Evolutionary conservation across 2,888 invertebrate species (phyloP).

Genomic region (Mechanitis messenoides): DNA sequence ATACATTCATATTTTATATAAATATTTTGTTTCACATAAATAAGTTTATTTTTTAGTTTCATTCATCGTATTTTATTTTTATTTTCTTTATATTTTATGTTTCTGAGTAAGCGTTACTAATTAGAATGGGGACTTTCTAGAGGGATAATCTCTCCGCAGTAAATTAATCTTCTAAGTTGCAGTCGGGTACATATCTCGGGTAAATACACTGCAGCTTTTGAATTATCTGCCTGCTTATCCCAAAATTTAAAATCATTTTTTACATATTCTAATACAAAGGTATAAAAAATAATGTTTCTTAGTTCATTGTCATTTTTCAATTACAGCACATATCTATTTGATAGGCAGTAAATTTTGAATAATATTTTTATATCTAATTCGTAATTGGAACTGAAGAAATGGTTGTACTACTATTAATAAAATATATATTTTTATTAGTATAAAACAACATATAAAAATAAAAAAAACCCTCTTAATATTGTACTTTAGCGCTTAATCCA

Average conservation of each 20-base stretch:
- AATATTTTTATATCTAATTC: no score
- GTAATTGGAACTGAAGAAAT: no score
- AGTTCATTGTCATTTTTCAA: background rate
- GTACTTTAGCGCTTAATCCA: constrained; percentile 22
- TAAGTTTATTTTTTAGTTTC: background rate
- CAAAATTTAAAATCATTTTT: no score
- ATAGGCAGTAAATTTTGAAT: background rate
- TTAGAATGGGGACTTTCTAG: constrained; percentile 16
- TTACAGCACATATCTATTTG: no score
- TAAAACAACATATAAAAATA: background rate
- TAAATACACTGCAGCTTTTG: constrained; percentile 16
- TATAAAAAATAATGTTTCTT: background rate
- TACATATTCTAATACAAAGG: background rate
- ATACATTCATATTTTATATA: background rate
- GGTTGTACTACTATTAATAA: no score
- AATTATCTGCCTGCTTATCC: constrained; percentile 10
- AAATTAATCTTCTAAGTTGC: constrained; percentile 24
- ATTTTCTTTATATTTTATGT: background rate
- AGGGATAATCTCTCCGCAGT: constrained; percentile 18
- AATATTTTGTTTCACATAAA: background rate
- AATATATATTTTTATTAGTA: no score
- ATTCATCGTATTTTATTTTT: background rate
- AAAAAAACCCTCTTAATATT: background rate
- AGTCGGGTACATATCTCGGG: constrained; percentile 13
- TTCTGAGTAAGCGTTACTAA: constrained; percentile 21